These are phyloP conservation scores for Serranus cabrilla DNA, from an alignment of 2,797 vertebrate species.

Conservation along the genomic window DNA sequence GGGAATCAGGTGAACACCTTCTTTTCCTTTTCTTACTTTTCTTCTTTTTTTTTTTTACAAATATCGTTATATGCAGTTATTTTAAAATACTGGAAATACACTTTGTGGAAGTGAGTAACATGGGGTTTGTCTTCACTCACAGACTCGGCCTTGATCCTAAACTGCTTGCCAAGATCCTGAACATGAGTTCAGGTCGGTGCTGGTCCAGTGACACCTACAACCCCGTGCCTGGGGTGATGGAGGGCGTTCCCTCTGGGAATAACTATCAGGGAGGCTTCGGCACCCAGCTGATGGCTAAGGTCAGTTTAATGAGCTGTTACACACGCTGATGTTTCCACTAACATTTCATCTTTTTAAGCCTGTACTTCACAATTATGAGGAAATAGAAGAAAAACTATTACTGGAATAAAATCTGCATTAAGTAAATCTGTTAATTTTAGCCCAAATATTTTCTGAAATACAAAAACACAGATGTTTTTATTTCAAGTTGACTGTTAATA, in stretches of 20 bases:
- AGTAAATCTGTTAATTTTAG: too few species aligned
- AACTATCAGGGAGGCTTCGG: conserved; percentile 98
- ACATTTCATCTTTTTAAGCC: not conserved
- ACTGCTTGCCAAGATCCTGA: conserved; percentile 95
- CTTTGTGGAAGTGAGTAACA: conserved; percentile 28
- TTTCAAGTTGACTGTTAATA: too few species aligned
- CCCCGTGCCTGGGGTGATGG: conserved; percentile 99
- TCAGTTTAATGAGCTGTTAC: conserved; percentile 64
- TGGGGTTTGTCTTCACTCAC: conserved; percentile 79
- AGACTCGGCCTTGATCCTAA: conserved; percentile 98
- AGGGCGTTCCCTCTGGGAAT: conserved; percentile 96
- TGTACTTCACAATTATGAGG: not conserved
- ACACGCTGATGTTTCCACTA: not conserved
- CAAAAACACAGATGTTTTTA: too few species aligned
- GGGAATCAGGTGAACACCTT: conserved; percentile 91
- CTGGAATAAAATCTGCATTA: too few species aligned
- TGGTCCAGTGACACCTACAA: conserved; percentile 99
- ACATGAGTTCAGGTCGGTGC: conserved; percentile 99
- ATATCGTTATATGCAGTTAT: not conserved
- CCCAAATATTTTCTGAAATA: too few species aligned
- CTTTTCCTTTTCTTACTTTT: too few species aligned
- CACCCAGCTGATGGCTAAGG: conserved; percentile 97
- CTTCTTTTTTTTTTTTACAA: not conserved
- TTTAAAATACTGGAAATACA: not conserved
- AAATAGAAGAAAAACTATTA: too few species aligned